Percentiles rank a stretch among this genome's conserved stretches.
Conservation (phyloP, 2,797 vertebrate genomes). For the Esox lucius region DNA sequence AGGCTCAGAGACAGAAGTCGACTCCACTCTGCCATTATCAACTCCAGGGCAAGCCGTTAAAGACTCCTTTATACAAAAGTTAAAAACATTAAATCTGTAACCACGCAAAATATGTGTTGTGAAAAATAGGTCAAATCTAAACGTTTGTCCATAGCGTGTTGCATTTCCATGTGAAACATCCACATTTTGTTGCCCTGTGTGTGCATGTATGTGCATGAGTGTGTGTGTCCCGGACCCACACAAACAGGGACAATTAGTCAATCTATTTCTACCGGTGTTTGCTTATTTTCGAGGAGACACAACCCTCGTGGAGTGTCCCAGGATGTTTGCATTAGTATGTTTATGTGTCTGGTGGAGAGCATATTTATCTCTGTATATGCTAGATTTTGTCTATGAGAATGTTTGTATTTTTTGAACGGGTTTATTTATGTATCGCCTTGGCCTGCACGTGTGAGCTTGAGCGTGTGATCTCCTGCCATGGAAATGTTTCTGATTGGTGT, state of each 20-base stretch:
- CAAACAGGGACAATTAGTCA: slow-evolving; percentile 29
- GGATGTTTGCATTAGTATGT: slow-evolving; percentile 55
- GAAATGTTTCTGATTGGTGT: neutral
- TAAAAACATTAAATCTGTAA: too few relatives aligned
- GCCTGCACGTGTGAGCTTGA: slow-evolving; percentile 33
- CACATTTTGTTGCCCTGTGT: neutral
- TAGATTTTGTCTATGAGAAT: slow-evolving; percentile 42
- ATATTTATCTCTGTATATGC: slow-evolving; percentile 46
- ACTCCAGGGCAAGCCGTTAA: too few relatives aligned
- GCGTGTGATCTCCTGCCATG: slow-evolving; percentile 1
- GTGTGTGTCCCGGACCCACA: slow-evolving; percentile 63
- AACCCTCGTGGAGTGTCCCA: slow-evolving; percentile 41
- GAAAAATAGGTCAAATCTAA: too few relatives aligned
- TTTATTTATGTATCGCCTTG: slow-evolving; percentile 41
- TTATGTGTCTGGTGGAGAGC: slow-evolving; percentile 45
- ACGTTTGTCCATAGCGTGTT: too few relatives aligned
- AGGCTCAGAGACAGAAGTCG: too few relatives aligned
- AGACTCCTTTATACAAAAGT: too few relatives aligned
- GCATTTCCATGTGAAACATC: too few relatives aligned
- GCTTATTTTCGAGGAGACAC: slow-evolving; percentile 47
- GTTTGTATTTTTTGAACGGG: slow-evolving; percentile 45
- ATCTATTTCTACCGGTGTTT: slow-evolving; percentile 50
- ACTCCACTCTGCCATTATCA: too few relatives aligned
- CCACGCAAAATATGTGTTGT: too few relatives aligned
- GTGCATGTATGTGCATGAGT: slow-evolving; percentile 30